A percentile compares a stretch with the other conserved stretches of the same genome.
These are phyloP conservation scores for Meliscaeva auricollis DNA, from an alignment of 2,888 invertebrate genomes.

Conservation along the genomic window DNA sequence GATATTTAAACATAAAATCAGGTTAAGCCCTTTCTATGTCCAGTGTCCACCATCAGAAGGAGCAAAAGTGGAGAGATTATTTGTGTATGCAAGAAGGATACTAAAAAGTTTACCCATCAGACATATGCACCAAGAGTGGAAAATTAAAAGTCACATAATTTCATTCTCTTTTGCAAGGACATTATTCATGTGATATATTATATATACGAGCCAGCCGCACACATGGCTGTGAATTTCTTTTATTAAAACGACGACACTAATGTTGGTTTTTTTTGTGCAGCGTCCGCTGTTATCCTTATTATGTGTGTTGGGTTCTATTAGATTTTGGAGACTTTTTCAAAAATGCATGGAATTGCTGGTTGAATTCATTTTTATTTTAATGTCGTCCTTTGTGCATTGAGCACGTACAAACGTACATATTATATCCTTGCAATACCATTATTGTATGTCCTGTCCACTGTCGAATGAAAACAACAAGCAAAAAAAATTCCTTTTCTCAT, in stretches of 20 bases:
- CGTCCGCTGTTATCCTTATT: constrained; percentile 37
- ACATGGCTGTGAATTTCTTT: constrained; percentile 47
- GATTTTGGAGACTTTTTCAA: constrained; percentile 30
- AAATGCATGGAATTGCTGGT: constrained; percentile 35
- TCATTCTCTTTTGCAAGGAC: constrained; percentile 47
- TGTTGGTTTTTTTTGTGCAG: constrained; percentile 14
- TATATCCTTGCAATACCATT: constrained; percentile 48
- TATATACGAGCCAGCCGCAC: background rate
- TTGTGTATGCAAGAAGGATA: constrained; percentile 47
- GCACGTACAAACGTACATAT: constrained; percentile 29
- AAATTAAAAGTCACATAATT: constrained; percentile 70
- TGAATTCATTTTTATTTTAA: constrained; percentile 19
- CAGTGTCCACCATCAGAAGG: constrained; percentile 14
- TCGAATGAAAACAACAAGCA: background rate
- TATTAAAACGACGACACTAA: constrained; percentile 60
- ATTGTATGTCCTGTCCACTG: constrained; percentile 19
- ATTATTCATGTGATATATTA: constrained; percentile 55
- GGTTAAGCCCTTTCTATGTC: constrained; percentile 69
- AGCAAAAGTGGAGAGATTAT: constrained; percentile 22
- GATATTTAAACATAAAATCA: constrained; percentile 71
- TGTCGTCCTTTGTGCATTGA: background rate
- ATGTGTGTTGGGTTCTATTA: constrained; percentile 21
- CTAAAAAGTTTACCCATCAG: constrained; percentile 29
- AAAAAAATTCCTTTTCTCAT: background rate
- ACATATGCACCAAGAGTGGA: constrained; percentile 26